Evolutionary conservation across 37 sponge, comb jelly and placozoan genomes (phyloP).

Genomic region (Theonella swinhoei): DNA sequence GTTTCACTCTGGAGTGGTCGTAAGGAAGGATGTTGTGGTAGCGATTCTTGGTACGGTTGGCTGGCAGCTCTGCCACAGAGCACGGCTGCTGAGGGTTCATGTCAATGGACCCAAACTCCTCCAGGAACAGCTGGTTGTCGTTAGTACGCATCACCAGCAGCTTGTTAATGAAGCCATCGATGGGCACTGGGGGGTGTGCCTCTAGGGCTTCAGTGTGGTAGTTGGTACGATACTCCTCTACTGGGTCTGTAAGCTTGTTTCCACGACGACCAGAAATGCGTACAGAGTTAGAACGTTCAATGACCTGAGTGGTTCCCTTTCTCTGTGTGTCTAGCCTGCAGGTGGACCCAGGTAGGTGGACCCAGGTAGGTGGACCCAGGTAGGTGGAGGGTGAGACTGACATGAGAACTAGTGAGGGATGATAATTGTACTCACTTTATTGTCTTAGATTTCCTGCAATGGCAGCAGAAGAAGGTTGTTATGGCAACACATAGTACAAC

Average conservation of each 20-base stretch:
- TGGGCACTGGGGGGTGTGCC: slow-evolving; percentile 65
- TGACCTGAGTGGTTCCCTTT: not conserved
- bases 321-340: not conserved
- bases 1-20: slow-evolving; percentile 77
- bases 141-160: slow-evolving; percentile 67
- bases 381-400: too few species aligned
- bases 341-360: too few species aligned
- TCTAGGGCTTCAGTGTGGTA: slow-evolving; percentile 52
- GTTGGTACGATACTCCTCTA: slow-evolving; percentile 54
- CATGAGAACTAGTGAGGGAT: too few species aligned
- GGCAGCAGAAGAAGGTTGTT: slow-evolving; percentile 28
- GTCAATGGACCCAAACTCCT: slow-evolving; percentile 78
- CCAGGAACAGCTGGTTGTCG: slow-evolving; percentile 80
- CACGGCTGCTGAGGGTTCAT: slow-evolving; percentile 16
- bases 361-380: too few species aligned
- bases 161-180: slow-evolving; percentile 46
- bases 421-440: not conserved
- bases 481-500: slow-evolving; percentile 6
- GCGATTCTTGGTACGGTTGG: slow-evolving; percentile 74
- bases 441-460: not conserved
- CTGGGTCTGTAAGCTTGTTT: slow-evolving; percentile 57
- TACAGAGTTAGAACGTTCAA: not conserved
- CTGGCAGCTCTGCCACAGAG: slow-evolving; percentile 4
- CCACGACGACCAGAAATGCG: slow-evolving; percentile 3
- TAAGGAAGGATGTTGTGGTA: slow-evolving; percentile 84